Conservation (phyloP, 2,113 vertebrate species). For the Penelope pileata region DNA sequence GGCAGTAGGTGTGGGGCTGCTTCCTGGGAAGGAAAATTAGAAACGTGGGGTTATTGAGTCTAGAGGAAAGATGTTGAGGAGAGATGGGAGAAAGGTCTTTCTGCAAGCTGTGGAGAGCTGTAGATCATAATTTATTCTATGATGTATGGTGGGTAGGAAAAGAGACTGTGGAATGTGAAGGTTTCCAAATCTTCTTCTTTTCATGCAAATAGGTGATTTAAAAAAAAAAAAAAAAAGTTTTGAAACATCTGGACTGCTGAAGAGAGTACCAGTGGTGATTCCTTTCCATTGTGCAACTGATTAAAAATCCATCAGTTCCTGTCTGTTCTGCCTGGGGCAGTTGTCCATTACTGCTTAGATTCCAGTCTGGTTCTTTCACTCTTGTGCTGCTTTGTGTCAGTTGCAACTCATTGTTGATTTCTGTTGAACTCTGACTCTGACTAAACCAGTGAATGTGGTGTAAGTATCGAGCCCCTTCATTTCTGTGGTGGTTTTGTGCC, state of each 20-base stretch:
- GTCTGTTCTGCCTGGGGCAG: background rate
- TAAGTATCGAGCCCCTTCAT: background rate
- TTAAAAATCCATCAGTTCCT: background rate
- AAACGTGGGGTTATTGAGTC: background rate
- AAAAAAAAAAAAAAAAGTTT: background rate
- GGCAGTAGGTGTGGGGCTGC: background rate
- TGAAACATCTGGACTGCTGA: background rate
- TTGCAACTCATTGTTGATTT: background rate
- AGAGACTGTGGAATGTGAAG: background rate
- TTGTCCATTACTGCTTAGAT: background rate
- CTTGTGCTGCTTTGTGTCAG: background rate
- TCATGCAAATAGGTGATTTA: background rate
- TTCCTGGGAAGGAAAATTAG: background rate
- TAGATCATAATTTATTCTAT: background rate
- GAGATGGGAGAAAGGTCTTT: background rate
- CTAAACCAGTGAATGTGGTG: background rate
- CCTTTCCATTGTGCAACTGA: background rate
- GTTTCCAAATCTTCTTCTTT: background rate
- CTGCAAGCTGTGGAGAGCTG: background rate
- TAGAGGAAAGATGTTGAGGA: background rate
- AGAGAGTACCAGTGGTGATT: background rate
- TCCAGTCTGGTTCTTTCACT: background rate
- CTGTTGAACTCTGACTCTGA: background rate
- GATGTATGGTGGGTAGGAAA: background rate
- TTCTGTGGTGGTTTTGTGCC: background rate